Conservation (phyloP, 1,140 invertebrate genomes). For the Ceratina calcarata region DNA sequence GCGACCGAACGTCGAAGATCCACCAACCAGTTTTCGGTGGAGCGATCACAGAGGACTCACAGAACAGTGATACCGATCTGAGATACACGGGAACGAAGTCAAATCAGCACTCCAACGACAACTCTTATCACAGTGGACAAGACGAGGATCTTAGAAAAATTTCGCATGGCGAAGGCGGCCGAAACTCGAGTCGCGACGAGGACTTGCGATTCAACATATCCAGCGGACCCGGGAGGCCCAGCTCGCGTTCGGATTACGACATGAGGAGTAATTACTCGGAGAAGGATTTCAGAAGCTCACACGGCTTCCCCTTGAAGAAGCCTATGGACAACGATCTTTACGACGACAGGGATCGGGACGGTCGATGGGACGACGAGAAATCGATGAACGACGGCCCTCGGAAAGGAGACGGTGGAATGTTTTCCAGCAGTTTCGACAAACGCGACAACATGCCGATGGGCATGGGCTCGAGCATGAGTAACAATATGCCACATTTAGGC, state of each 20-base stretch:
- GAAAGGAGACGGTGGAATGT: slow-evolving; percentile 36
- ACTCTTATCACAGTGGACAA: slow-evolving; percentile 50
- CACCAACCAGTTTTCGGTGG: slow-evolving; percentile 74
- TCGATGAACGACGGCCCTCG: slow-evolving; percentile 46
- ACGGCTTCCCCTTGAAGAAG: slow-evolving; percentile 56
- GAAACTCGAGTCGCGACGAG: slow-evolving; percentile 59
- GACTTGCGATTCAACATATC: slow-evolving; percentile 59
- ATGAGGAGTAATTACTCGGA: slow-evolving; percentile 63
- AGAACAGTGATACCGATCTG: slow-evolving; percentile 70
- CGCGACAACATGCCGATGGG: slow-evolving; percentile 58
- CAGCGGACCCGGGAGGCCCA: slow-evolving; percentile 64
- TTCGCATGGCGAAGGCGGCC: slow-evolving; percentile 39
- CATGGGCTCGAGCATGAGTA: slow-evolving; percentile 51
- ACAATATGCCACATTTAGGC: slow-evolving; percentile 56
- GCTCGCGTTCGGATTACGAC: slow-evolving; percentile 56
- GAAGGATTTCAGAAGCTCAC: slow-evolving; percentile 64
- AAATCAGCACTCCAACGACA: slow-evolving; percentile 43
- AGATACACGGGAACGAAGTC: slow-evolving; percentile 59
- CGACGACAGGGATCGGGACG: slow-evolving; percentile 66
- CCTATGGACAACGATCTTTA: slow-evolving; percentile 61
- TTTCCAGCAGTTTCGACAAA: slow-evolving; percentile 68
- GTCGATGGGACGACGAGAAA: slow-evolving; percentile 71
- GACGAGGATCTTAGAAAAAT: slow-evolving; percentile 64
- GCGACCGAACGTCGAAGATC: slow-evolving; percentile 69
- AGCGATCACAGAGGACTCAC: slow-evolving; percentile 69